Evolutionary conservation across 2,888 invertebrate genomes (phyloP).

Genomic region (Heliconius cydno): DNA sequence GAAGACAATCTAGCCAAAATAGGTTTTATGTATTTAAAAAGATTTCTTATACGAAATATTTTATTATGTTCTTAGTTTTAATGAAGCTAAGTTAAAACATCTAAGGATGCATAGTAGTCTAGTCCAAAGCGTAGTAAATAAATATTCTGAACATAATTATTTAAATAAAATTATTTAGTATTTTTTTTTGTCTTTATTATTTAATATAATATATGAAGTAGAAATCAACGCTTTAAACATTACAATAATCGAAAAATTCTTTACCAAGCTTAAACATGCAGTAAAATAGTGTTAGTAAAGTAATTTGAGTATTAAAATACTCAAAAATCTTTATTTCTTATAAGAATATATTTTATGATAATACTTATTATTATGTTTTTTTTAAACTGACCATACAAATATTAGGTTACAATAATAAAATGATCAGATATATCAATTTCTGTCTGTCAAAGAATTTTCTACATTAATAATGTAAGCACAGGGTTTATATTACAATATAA

Average conservation of each 20-base stretch:
- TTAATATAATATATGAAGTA: too few relatives aligned
- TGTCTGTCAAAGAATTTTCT: constrained; percentile 28
- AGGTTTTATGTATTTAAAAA: background rate
- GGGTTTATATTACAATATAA: constrained; percentile 28
- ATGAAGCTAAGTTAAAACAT: background rate
- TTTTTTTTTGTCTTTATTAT: background rate
- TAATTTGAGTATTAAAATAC: too few relatives aligned
- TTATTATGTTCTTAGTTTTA: background rate
- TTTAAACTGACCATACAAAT: constrained; percentile 38
- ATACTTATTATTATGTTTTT: background rate
- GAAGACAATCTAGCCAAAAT: background rate
- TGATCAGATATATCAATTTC: constrained; percentile 36
- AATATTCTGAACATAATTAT: background rate
- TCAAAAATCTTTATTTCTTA: too few relatives aligned
- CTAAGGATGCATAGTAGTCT: background rate
- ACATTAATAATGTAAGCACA: constrained; percentile 26
- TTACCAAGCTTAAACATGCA: background rate
- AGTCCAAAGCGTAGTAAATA: background rate
- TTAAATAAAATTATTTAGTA: background rate
- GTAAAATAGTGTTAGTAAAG: too few relatives aligned
- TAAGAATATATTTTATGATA: too few relatives aligned
- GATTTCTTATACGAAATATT: background rate
- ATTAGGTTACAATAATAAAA: constrained; percentile 37
- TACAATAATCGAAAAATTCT: background rate
- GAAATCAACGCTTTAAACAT: too few relatives aligned